phyloP scores from a whole-genome alignment of 2,888 invertebrate species.

The Anodontia alba region DNA sequence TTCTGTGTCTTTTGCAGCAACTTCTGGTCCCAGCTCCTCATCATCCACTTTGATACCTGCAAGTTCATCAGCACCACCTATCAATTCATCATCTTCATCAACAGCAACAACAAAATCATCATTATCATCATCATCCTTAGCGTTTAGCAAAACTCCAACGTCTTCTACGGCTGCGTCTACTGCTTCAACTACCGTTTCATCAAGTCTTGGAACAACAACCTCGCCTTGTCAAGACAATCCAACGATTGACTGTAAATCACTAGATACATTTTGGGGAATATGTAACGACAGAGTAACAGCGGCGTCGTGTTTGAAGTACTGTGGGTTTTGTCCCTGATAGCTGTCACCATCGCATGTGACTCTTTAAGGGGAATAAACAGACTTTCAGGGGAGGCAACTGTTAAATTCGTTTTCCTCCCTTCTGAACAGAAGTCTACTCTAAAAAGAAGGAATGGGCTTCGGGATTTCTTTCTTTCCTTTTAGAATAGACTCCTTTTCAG shows the following conservation, averaged over 20 bases:
- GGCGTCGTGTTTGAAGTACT: background rate
- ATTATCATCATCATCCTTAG: conserved; percentile 7
- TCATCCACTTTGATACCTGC: background rate
- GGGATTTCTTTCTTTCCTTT: too few species aligned
- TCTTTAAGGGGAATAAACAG: too few species aligned
- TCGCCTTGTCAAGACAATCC: conserved; percentile 4
- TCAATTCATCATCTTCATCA: background rate
- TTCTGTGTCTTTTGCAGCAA: conserved; percentile 6
- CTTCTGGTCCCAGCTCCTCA: background rate
- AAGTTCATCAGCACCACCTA: background rate
- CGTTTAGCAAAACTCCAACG: too few species aligned
- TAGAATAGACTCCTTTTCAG: too few species aligned
- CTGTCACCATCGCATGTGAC: too few species aligned
- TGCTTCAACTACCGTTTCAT: background rate
- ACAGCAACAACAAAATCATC: too few species aligned
- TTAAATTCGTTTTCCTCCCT: too few species aligned
- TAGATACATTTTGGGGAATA: background rate
- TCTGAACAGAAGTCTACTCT: too few species aligned
- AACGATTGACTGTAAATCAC: background rate
- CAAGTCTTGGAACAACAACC: background rate
- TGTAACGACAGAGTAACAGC: background rate
- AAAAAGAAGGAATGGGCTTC: too few species aligned
- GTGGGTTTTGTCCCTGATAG: conserved; percentile 3
- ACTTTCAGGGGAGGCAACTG: too few species aligned
- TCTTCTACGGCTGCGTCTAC: background rate